Base-by-base conservation (phyloP, 1,140 invertebrate genomes). In the Luehdorfia chinensis region DNA sequence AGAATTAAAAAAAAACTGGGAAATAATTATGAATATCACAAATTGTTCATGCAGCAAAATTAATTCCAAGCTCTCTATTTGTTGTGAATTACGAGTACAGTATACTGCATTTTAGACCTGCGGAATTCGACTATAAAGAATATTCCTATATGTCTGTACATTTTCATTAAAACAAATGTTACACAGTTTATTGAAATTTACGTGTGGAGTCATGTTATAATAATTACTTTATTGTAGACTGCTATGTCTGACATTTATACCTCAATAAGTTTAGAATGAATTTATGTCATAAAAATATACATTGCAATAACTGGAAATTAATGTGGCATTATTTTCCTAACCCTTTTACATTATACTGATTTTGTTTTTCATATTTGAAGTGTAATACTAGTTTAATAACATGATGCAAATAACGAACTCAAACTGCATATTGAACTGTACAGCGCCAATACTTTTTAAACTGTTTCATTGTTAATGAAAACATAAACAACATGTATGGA, bases 211-310 rank as follows among this genome's bases (percentile, higher is more conserved):
- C 60, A 64, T 60, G 48, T 73, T 69, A 69, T 66, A 57, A 59
- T 59, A 60, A 63, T 65, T 66, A 64, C 56, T 62, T 56, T 47
- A 55, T 60, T n/a, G 56, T 68, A 71, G 52, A 59, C 58, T 50
- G 55, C 58, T 67, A 68, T 72, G 71, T 73, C 76, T 80, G 65
- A 66, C 69, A 71, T 68, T 73, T 74, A 70, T 80, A 84, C 79
- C 79, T 84, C 76, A 84, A 75, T 83, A 81, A 68, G 69, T 75
- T 78, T 78, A 79, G 66, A 73, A 75, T 71, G 70, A 74, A 74
- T 77, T 72, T 75, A 74, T 74, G 65, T 79, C 66, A 78, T 76
- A 60, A 68, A 71, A 63, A 74, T 76, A 80, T 79, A 76, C 73
- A 74, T 68, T 71, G 66, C 54, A 55, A 71, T 76, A 75, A 73